phyloP scores from a whole-genome alignment of 1,140 invertebrate genomes.

The honey bee (Apis mellifera) region Amel_HAv3.1 CM009932.2:4569001-4569500 shows the following conservation, averaged over 20 bases:
- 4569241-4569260: slow-evolving; percentile 89
- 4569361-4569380: background rate
- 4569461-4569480: slow-evolving; percentile 84
- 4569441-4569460: slow-evolving; percentile 83
- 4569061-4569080: background rate
- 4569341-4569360: background rate
- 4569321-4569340: slow-evolving; percentile 83
- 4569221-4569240: slow-evolving; percentile 85
- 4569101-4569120: no score
- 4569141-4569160: slow-evolving; percentile 3
- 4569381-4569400: slow-evolving; percentile 11
- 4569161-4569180: slow-evolving; percentile 47
- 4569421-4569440: slow-evolving; percentile 84
- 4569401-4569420: slow-evolving; percentile 85
- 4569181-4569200: slow-evolving; percentile 61
- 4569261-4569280: slow-evolving; percentile 91
- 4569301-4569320: slow-evolving; percentile 87
- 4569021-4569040: background rate
- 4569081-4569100: background rate
- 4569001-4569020: background rate
- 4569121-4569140: background rate
- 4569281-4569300: slow-evolving; percentile 90
- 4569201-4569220: slow-evolving; percentile 80
- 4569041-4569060: background rate
- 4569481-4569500: slow-evolving; percentile 87